Evolutionary conservation across 2,888 invertebrate genomes (phyloP).

Genomic region (Ryuthela nishihirai): DNA sequence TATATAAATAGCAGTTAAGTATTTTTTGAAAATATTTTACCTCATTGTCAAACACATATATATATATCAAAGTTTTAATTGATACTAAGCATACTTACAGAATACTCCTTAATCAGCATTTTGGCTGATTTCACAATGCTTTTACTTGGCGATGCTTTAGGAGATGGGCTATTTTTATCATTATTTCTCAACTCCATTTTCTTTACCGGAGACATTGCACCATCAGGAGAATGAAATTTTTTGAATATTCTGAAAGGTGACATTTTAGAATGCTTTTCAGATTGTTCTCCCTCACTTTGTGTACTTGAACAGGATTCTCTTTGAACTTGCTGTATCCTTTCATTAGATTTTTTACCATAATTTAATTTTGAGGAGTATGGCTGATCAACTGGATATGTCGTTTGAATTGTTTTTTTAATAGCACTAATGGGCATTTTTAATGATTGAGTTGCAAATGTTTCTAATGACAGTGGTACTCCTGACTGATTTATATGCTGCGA

Average conservation of each 20-base stretch:
- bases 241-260: conserved; percentile 25
- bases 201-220: conserved; percentile 1
- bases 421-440: too few relatives aligned
- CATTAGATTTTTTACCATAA: not conserved
- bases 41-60: too few relatives aligned
- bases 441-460: too few relatives aligned
- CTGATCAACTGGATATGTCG: conserved; percentile 1
- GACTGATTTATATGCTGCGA: too few relatives aligned
- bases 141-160: too few relatives aligned
- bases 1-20: too few relatives aligned
- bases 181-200: conserved; percentile 11
- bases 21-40: too few relatives aligned
- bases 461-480: too few relatives aligned
- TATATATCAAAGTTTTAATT: too few relatives aligned
- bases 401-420: not conserved
- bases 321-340: not conserved
- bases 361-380: conserved; percentile 2
- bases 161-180: too few relatives aligned
- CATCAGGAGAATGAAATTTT: conserved; percentile 15
- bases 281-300: conserved; percentile 1
- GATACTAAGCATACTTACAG: conserved; percentile 33
- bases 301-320: not conserved
- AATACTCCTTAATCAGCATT: not conserved
- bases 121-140: too few relatives aligned
- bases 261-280: conserved; percentile 8